Evolutionary conservation across 2,113 vertebrate genomes (phyloP), one percentile per base, ranked within the genome.

Genomic region (Cynopterus brachyotis): DNA sequence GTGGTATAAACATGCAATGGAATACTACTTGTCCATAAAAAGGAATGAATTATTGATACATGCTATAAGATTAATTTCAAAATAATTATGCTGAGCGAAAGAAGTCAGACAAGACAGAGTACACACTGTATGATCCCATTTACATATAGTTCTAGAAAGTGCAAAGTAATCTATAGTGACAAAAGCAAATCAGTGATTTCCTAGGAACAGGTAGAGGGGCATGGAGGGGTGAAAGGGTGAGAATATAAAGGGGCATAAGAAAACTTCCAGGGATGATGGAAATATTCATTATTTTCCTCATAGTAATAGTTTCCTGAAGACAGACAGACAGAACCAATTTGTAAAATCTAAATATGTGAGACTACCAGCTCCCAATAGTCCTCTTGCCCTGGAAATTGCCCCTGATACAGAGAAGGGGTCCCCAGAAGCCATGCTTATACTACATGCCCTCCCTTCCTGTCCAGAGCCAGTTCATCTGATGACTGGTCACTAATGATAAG

Each of bases 81-180:
- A 89, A 94, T 62, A 83, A 90, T 57, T 47, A 64, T n/a, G 6
- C 83, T 80, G 37, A 92, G 7, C 72, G 22, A 66, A 95, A 95
- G n/a, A 92, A 94, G n/a, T 7, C 76, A 82, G 22, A 85, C 26
- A 73, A 64, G n/a, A 80, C 75, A 67, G 10, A 82, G 8, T 20
- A 35, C 22, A 69, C 32, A 42, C 15, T 40, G 9, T 12, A 84
- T 3, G 26, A 82, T 78, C 32, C 8, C 42, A 81, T 45, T 53
- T 89, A 81, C 10, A 35, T 4, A 55, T 35, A 85, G 64, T 69
- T 90, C 37, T 85, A 67, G 3, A 88, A 91, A 93, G 57, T 47
- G 1, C 9, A 64, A 88, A 50, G 26, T 19, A 37, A 57, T 32
- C 42, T 55, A 69, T 1, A 67, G 32, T 32, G 47, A 47, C 15